phyloP scores from a whole-genome alignment of 2,888 invertebrate species.

The Caenorhabditis macrosperma region DNA sequence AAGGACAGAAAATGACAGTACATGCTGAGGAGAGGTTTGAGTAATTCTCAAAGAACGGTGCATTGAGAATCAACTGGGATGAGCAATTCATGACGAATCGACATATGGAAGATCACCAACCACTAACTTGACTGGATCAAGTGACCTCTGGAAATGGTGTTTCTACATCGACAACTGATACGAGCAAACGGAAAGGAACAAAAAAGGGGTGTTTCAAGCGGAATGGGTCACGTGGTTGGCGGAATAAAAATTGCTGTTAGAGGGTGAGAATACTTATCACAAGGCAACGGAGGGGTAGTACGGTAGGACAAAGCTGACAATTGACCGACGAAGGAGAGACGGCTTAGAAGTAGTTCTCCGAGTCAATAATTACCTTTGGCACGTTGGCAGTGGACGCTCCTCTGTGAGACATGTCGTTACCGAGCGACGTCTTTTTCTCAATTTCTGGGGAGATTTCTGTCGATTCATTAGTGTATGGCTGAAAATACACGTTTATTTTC shows the following conservation, averaged over 20 bases:
- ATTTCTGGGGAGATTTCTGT: conserved; percentile 59
- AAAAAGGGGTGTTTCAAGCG: conserved; percentile 27
- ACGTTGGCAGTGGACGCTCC: conserved; percentile 46
- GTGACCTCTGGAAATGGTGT: conserved; percentile 65
- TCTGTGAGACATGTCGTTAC: conserved; percentile 55
- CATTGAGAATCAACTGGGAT: conserved; percentile 22
- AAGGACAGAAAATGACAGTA: conserved; percentile 31
- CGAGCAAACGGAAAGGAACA: conserved; percentile 22
- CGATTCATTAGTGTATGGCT: conserved; percentile 63
- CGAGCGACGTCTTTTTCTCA: conserved; percentile 60
- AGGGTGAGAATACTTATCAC: conserved; percentile 37
- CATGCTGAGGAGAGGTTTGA: neutral
- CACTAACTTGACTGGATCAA: conserved; percentile 76
- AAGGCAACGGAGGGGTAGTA: conserved; percentile 45
- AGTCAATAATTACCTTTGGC: conserved; percentile 63
- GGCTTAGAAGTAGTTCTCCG: conserved; percentile 53
- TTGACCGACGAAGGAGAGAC: conserved; percentile 12
- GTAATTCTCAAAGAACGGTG: neutral
- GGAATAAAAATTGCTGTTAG: neutral
- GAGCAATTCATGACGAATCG: conserved; percentile 66
- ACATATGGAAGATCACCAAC: conserved; percentile 78
- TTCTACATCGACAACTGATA: conserved; percentile 33
- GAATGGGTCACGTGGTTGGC: conserved; percentile 22
- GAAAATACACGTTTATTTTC: conserved; percentile 13
- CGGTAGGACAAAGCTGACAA: conserved; percentile 44